Base-by-base conservation (phyloP, 1,140 invertebrate genomes). In the Drosophila ambigua region DNA sequence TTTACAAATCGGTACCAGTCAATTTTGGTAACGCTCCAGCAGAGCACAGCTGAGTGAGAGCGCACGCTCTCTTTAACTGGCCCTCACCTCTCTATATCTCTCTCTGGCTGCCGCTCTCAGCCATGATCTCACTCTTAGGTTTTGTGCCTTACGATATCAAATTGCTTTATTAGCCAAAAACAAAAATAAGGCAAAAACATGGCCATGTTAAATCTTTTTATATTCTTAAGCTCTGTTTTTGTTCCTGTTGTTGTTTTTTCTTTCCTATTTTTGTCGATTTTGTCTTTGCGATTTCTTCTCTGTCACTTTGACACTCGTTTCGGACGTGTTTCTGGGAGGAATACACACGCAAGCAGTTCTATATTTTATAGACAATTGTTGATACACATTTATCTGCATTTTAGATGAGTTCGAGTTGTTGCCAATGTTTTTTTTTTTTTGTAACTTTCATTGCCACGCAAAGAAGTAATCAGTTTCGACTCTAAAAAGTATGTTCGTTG, bases 101-200 rank as follows among this genome's bases (percentile, higher is more conserved):
- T 55, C 54, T 69, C 20, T 62, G 39, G 52, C 57, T 59, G 9
- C 7, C 72, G 39, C 41, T 49, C 53, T 45, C 72, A 55, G 53
- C 48, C 41, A 87, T 83, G 84, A 88, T 88, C 83, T 87, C 83
- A 88, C 76, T 66, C 77, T 80, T 63, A 66, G 24, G 54, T 71
- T 69, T 54, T 66, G 59, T 46, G 52, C 24, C 66, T 88, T 88
- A 88, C 83, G 83, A 88, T 88, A 88, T 83, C 61, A 88, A 88
- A 83, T 88, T 85, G 73, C 77, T 85, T 85, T 85, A 85, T 85
- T 81, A 81, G 73, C 81, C 81, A 77, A 83, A 84, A 79, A 82
- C 15, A 59, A 57, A 65, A 39, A 68, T 44, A 62, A 57, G 20
- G 24, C 50, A 43, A 79, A 53, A 69, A 57, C 67, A 59, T 50